Base-by-base conservation (phyloP, 2,888 invertebrate genomes). In the Cartodere bifasciata region DNA sequence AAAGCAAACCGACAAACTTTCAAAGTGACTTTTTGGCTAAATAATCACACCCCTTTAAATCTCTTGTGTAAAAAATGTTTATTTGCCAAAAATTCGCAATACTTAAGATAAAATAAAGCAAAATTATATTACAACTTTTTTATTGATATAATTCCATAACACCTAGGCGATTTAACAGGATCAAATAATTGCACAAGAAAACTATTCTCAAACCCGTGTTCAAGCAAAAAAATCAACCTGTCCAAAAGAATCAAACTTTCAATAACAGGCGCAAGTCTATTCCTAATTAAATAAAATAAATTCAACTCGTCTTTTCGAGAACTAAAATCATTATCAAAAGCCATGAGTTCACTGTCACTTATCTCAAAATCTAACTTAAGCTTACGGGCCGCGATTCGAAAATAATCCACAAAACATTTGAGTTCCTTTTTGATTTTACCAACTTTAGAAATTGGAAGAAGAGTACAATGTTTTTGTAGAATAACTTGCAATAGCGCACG, bases 171-270 rank as follows among this genome's bases (percentile, higher is more conserved):
- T 35, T 80, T 59, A 1, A 81, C 65, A 4, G 87, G 81, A 64
- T 91, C 81, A 60, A 91, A 91, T 37, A 91, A 59, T 47, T 77
- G 73, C 13, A 86, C 72, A 35, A 90, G 55, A 61, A 65, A 72
- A 11, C 74, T 68, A 37, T 68, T 61, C 5, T 63, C 48, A 46
- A 64, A 64, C 2, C 65, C 67, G 45, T 64, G 64, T 50, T 87
- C 85, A 35, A 70, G 58, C 16, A 92, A 68, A 66, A 68, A 91
- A 45, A 83, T 62, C 23, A 84, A 55, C 45, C 88, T 70, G 57
- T 94, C 92, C 31, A 90, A 62, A 35, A 91, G 62, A 46, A 92
- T 80, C 3, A 87, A 63, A 43, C 74, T 70, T 56, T 92, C 92
- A 11, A 92, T 63, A 12, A 83, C 70, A 11, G 85, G 82, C 1